Evolutionary conservation across 2,888 invertebrate species (phyloP), one percentile per base, ranked within the genome.

Genomic region (Dryocosmus kuriphilus): DNA sequence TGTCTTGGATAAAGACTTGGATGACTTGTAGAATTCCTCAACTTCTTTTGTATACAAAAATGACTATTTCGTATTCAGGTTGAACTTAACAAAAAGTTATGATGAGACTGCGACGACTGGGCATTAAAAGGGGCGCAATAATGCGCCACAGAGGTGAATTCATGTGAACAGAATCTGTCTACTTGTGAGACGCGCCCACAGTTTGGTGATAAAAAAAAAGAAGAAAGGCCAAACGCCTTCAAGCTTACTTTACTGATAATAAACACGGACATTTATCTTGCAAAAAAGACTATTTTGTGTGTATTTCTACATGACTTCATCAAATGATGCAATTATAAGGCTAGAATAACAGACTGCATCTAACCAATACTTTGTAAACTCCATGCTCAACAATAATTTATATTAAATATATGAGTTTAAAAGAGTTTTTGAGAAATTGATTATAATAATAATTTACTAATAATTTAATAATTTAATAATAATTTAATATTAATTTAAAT

Each of bases 231-330:
- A 67, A 67, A n/a, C n/a, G 67, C 41, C 41, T 46, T 46, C 27
- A 46, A 67, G 41, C 46, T 67, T 41, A 67, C 41, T 24, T 22
- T 46, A 67, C 67, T 67, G 67, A 46, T 67, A 67, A 67, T 67
- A 30, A 67, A 67, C 27, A 67, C 8, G 1, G 27, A 67, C 67
- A 67, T 46, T 67, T 46, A 67, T 46, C 67, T 67, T 67, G 46
- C 46, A 67, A 16, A 46, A 67, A 67, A 67, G 24, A 27, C 67
- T 67, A 41, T 41, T 27, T 24, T 24, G 67, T 24, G 16, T 67
- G 46, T 63, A 63, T n/a, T 32, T 6, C 35, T 7, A 22, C 22
- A 67, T 46, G 19, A 67, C 27, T 27, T 67, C 67, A 67, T 67
- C 8, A 19, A 67, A 46, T 27, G 46, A 46, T 67, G 46, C 67